These are phyloP conservation scores for Apis dorsata DNA, from an alignment of 1,140 invertebrate species.

Conservation along the genomic window DNA sequence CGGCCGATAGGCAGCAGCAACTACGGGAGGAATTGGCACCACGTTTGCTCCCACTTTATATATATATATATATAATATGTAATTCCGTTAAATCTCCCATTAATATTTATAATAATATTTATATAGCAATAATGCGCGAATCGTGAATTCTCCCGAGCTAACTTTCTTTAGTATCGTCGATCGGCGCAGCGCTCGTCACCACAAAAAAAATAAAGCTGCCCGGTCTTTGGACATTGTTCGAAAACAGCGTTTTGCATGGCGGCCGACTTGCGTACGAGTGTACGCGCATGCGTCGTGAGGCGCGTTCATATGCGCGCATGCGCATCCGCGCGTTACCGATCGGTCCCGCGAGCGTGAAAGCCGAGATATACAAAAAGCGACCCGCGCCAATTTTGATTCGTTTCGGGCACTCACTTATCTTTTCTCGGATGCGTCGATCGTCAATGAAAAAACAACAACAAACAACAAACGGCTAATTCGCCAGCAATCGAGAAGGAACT, in stretches of 20 bases:
- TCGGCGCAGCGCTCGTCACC: slow-evolving; percentile 58
- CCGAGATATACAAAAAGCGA: slow-evolving; percentile 43
- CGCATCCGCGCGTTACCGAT: slow-evolving; percentile 1
- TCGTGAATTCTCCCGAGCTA: slow-evolving; percentile 41
- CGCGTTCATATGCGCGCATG: slow-evolving; percentile 8
- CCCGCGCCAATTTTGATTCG: slow-evolving; percentile 52
- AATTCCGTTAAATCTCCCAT: slow-evolving; percentile 49
- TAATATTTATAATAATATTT: slow-evolving; percentile 23
- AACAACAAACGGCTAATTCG: slow-evolving; percentile 29
- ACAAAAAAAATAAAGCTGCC: slow-evolving; percentile 65
- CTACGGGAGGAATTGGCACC: slow-evolving; percentile 78
- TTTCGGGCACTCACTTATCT: slow-evolving; percentile 1
- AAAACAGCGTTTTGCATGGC: slow-evolving; percentile 31
- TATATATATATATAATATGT: slow-evolving; percentile 38
- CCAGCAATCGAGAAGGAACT: slow-evolving; percentile 50
- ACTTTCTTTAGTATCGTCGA: slow-evolving; percentile 57
- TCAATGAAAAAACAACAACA: slow-evolving; percentile 37
- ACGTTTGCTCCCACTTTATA: slow-evolving; percentile 72
- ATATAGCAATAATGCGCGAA: slow-evolving; percentile 38
- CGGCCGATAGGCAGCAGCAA: slow-evolving; percentile 62
- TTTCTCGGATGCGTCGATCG: slow-evolving; percentile 36
- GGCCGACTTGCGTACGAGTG: slow-evolving; percentile 20
- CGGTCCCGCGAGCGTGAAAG: slow-evolving; percentile 14
- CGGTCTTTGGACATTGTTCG: slow-evolving; percentile 58
- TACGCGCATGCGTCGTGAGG: neutral